Base-by-base conservation (phyloP, 2,797 vertebrate species). In the Potorous gilbertii region DNA sequence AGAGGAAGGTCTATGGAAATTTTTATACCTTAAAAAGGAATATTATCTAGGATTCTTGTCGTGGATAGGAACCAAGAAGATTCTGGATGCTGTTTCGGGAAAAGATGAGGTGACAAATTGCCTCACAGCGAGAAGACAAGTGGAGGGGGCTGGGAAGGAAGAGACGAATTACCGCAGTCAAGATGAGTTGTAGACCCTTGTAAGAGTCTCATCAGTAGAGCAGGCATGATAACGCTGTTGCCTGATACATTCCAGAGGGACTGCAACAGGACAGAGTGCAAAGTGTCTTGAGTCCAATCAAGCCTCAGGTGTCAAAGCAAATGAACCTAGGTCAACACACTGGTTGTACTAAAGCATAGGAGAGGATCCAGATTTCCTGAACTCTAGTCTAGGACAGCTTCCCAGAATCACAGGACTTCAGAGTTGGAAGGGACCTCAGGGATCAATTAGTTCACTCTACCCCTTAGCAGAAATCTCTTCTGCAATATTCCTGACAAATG, bases 121-220 rank as follows among this genome's bases (percentile, higher is more conserved):
- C 91, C 59, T 90, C 21, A 21, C 21, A 81, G 1, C 90, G 94
- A 93, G 93, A 95, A 95, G 96, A 46, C 34, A 66, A 92, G 90
- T n/a, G 4, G 62, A 81, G 62, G 74, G 27, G 57, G 4, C 93
- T 27, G 62, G 90, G 74, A 34, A 18, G 46, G 54, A 24, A 40
- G n/a, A 92, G n/a, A 92, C 91, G 31, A 95, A 93, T 31, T 89
- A 74, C 91, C 12, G 3, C 28, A 50, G 52, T 57, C 90, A 91
- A 87, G 56, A 94, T 94, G 50, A 96, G 52, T 18, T 66, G 74
- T 40, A 90, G 74, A n/a, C 93, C 55, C 21, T 9, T 12, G 6
- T 50, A 52, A 62, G 66, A 91, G 31, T 94, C 94, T 93, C 92
- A 57, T 92, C 55, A 54, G 56, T n/a, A 21, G 14, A 92, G 14